Base-by-base conservation (phyloP, 2,113 vertebrate genomes). In the Anarhynchus alexandrinus region DNA sequence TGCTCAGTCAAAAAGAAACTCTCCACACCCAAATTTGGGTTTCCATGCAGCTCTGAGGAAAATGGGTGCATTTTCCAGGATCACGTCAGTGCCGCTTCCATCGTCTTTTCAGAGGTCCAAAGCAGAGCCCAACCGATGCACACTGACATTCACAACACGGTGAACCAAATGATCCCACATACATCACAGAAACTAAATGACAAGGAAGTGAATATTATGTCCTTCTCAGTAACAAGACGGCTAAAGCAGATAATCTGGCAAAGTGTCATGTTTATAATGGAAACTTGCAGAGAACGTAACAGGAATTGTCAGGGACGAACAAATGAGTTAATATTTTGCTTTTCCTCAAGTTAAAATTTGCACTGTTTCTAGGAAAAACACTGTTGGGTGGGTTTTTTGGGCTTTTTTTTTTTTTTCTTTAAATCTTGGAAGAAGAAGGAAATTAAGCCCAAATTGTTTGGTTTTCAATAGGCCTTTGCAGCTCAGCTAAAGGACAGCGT, bases 201-300 rank as follows among this genome's bases (percentile, higher is more conserved):
- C 73, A 89, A 87, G 92, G 77, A 93, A 93, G 96, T 94, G 76
- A 83, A 86, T 74, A 30, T 12, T 38, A 66, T 10, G 70, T 61
- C 43, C 73, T 57, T 87, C 57, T 71, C 92, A 54, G 74, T 12
- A 78, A 67, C 92, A 88, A 23, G 94, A 94, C 86, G 93, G 85
- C 90, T 90, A 42, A 77, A 86, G 86, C 79, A 88, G 94, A 95
- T 94, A 88, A 83, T 30, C 67, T 51, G 73, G 79, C 82, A 86
- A 29, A 77, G 64, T 34, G 54, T 83, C 73, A 5, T 78, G 66
- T 55, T 92, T 77, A 16, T 40, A 88, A 86, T 74, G 81, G 90
- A 74, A 88, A 67, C 70, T 32, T n/a, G 40, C 71, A 83, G 79
- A 73, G 66, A 78, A 40, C 1, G 15, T 36, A 76, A 85, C 42